Percentiles rank a stretch among this genome's conserved stretches.
These are phyloP conservation scores for Chrysomela aeneicollis DNA, from an alignment of 2,888 invertebrate species.

Conservation along the genomic window DNA sequence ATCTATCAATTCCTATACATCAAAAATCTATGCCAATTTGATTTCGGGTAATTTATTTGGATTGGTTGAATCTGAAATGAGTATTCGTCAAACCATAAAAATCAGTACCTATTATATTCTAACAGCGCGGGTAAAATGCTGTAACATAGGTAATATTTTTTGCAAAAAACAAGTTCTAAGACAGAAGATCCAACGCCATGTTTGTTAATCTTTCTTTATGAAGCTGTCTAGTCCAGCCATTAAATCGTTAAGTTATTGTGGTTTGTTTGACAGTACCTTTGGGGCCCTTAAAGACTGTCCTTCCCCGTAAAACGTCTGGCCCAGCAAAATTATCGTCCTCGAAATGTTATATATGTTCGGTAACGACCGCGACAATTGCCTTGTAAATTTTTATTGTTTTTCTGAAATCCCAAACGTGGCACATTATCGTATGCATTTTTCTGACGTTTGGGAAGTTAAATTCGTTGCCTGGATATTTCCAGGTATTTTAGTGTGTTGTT, in stretches of 20 bases:
- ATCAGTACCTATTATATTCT: conserved; percentile 13
- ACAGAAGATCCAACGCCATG: conserved; percentile 36
- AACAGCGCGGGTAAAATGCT: too few species aligned
- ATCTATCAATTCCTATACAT: too few species aligned
- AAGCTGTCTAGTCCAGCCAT: conserved; percentile 50
- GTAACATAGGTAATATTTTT: conserved; percentile 16
- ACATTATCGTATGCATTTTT: neutral
- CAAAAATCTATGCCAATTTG: too few species aligned
- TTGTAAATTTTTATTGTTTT: conserved; percentile 25
- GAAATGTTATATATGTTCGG: conserved; percentile 48
- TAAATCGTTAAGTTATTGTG: conserved; percentile 58
- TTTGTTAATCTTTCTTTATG: conserved; percentile 41
- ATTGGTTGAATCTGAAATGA: too few species aligned
- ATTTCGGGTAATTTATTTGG: too few species aligned
- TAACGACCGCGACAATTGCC: conserved; percentile 24
- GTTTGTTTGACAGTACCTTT: conserved; percentile 57
- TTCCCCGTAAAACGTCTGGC: conserved; percentile 45
- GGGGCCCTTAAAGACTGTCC: conserved; percentile 52
- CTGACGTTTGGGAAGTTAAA: neutral
- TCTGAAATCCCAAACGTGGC: conserved; percentile 7
- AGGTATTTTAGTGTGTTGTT: neutral
- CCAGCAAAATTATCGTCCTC: conserved; percentile 52
- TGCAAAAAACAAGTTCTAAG: conserved; percentile 28
- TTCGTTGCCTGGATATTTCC: neutral
- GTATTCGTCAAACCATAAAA: neutral